These are phyloP conservation scores for Clusia tigrina DNA, from an alignment of 2,888 invertebrate genomes.

Conservation along the genomic window DNA sequence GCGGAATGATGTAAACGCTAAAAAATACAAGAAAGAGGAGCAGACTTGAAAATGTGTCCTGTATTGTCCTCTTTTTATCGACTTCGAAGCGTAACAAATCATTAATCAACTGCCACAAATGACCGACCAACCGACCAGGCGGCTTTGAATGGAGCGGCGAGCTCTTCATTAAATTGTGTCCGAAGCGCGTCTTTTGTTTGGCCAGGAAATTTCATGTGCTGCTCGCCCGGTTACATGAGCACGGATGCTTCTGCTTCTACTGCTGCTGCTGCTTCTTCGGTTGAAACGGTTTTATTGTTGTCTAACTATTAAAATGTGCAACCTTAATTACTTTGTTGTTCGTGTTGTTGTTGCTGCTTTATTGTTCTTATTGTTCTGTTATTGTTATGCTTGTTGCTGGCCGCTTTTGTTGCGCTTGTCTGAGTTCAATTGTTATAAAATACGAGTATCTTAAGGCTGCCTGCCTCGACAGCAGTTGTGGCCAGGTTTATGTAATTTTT, in stretches of 20 bases:
- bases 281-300: background rate
- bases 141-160: too few relatives aligned
- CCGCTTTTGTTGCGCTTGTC: too few relatives aligned
- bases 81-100: constrained; percentile 34
- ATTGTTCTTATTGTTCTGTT: background rate
- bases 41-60: constrained; percentile 37
- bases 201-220: too few relatives aligned
- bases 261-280: constrained; percentile 5
- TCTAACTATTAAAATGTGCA: background rate
- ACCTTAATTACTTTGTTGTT: constrained; percentile 8
- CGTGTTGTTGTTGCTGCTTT: background rate
- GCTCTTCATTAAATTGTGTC: too few relatives aligned
- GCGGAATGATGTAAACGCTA: background rate
- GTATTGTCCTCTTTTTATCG: constrained; percentile 36
- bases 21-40: background rate
- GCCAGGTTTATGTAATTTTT: too few relatives aligned
- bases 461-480: too few relatives aligned
- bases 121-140: constrained; percentile 23
- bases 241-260: constrained; percentile 13
- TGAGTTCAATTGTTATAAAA: too few relatives aligned
- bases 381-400: too few relatives aligned
- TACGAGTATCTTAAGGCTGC: too few relatives aligned
- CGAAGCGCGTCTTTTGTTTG: too few relatives aligned
- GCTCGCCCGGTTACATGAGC: too few relatives aligned
- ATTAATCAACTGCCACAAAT: constrained; percentile 51